Conservation (phyloP, 2,888 invertebrate genomes). For the Drosophila diplacantha region DNA sequence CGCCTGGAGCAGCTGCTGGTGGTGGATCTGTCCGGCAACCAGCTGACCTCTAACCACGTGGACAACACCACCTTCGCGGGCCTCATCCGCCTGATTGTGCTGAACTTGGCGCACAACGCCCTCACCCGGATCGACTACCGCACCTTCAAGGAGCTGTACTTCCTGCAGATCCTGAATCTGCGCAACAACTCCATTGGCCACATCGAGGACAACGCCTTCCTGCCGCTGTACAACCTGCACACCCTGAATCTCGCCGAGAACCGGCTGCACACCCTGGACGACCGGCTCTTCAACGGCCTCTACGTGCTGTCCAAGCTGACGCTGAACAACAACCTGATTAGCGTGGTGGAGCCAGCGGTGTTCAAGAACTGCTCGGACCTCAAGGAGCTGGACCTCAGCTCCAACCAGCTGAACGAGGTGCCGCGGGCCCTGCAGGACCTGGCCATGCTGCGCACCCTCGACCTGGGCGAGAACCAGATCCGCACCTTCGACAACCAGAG, state of each 20-base stretch:
- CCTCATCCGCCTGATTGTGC: constrained; percentile 88
- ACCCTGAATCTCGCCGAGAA: constrained; percentile 94
- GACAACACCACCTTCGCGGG: constrained; percentile 93
- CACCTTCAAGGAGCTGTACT: constrained; percentile 91
- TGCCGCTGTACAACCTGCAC: constrained; percentile 91
- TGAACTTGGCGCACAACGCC: constrained; percentile 91
- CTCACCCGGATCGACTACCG: constrained; percentile 89
- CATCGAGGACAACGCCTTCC: constrained; percentile 91
- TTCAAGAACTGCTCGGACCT: constrained; percentile 93
- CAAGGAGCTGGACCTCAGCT: constrained; percentile 92
- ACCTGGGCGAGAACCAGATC: constrained; percentile 95
- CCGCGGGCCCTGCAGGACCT: constrained; percentile 90
- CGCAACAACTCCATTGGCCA: constrained; percentile 93
- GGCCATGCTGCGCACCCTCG: constrained; percentile 90
- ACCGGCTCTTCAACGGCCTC: constrained; percentile 89
- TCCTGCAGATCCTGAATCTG: constrained; percentile 90
- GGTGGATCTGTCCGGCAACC: constrained; percentile 90
- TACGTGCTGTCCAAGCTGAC: constrained; percentile 91
- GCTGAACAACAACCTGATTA: constrained; percentile 90
- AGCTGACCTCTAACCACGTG: constrained; percentile 89
- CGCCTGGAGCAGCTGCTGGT: constrained; percentile 90
- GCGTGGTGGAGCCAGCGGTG: constrained; percentile 86
- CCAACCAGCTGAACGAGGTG: constrained; percentile 88
- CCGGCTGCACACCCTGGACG: constrained; percentile 87
- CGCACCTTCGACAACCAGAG: constrained; percentile 88